These are phyloP conservation scores for Drosophila guanche DNA, from an alignment of 1,140 invertebrate species.

Conservation along the genomic window DNA sequence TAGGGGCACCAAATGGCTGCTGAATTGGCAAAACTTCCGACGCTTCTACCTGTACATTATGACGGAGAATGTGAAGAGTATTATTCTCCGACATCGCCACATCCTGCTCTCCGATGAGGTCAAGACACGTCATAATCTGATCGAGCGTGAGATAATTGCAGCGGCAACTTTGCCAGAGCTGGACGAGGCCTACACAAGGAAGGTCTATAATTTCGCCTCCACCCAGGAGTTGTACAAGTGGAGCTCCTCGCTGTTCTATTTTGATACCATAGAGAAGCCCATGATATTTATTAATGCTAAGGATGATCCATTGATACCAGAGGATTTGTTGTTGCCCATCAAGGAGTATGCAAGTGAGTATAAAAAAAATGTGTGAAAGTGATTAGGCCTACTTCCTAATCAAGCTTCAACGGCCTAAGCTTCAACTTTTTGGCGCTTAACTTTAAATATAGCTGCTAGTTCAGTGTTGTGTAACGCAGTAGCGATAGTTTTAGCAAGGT, in stretches of 20 bases:
- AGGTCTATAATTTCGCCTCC: constrained; percentile 90
- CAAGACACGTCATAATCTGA: constrained; percentile 87
- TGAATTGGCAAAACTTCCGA: constrained; percentile 94
- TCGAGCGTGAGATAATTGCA: constrained; percentile 91
- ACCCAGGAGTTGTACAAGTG: constrained; percentile 92
- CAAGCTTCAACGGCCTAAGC: too few relatives aligned
- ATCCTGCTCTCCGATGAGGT: constrained; percentile 90
- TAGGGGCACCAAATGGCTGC: constrained; percentile 90
- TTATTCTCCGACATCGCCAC: constrained; percentile 91
- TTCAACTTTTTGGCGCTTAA: background rate
- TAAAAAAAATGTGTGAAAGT: background rate
- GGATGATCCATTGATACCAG: constrained; percentile 95
- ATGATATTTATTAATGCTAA: constrained; percentile 95
- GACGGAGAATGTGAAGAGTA: constrained; percentile 94
- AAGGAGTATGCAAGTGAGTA: constrained; percentile 90
- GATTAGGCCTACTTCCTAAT: too few relatives aligned
- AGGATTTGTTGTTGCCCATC: constrained; percentile 88
- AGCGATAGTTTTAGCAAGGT: too few relatives aligned
- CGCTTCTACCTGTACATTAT: constrained; percentile 95
- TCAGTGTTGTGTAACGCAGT: constrained; percentile 6
- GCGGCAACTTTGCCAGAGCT: constrained; percentile 93
- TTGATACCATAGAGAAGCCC: constrained; percentile 90
- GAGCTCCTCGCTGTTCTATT: constrained; percentile 91
- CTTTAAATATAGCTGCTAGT: background rate
- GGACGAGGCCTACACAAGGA: constrained; percentile 94